Evolutionary conservation across 2,888 invertebrate genomes (phyloP).

Genomic region (Lycocerus yunnanus): DNA sequence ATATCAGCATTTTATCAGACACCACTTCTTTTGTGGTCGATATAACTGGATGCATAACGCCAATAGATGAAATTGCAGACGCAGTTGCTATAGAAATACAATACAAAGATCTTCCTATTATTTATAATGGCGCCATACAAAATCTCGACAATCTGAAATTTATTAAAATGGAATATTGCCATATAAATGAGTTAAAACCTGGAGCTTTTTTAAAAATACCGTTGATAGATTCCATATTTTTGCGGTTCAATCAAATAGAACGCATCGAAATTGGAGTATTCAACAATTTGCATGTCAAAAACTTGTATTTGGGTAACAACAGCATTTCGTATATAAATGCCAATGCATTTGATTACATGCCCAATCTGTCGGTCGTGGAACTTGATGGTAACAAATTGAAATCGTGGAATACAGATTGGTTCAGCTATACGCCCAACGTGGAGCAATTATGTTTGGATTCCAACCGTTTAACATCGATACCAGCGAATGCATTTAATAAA

Average conservation of each 20-base stretch:
- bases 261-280: slow-evolving; percentile 16
- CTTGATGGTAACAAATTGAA: slow-evolving; percentile 46
- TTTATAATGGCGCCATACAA: slow-evolving; percentile 32
- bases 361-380: slow-evolving; percentile 43
- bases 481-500: slow-evolving; percentile 46
- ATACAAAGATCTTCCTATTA: slow-evolving; percentile 11
- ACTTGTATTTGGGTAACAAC: slow-evolving; percentile 36
- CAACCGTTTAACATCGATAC: slow-evolving; percentile 43
- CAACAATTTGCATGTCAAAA: slow-evolving; percentile 12
- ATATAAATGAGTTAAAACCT: slow-evolving; percentile 22
- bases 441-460: slow-evolving; percentile 43
- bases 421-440: slow-evolving; percentile 45
- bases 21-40: slow-evolving; percentile 17
- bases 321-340: slow-evolving; percentile 34
- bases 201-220: slow-evolving; percentile 30
- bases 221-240: slow-evolving; percentile 5
- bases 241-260: slow-evolving; percentile 12
- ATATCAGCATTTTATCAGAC: slow-evolving; percentile 15
- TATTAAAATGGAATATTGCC: slow-evolving; percentile 24
- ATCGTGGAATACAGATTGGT: slow-evolving; percentile 49
- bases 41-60: slow-evolving; percentile 24
- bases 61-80: slow-evolving; percentile 9
- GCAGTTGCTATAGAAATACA: slow-evolving; percentile 29
- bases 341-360: slow-evolving; percentile 41
- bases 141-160: slow-evolving; percentile 27